Conservation (phyloP, 2,888 invertebrate genomes). For the Troides helena region DNA sequence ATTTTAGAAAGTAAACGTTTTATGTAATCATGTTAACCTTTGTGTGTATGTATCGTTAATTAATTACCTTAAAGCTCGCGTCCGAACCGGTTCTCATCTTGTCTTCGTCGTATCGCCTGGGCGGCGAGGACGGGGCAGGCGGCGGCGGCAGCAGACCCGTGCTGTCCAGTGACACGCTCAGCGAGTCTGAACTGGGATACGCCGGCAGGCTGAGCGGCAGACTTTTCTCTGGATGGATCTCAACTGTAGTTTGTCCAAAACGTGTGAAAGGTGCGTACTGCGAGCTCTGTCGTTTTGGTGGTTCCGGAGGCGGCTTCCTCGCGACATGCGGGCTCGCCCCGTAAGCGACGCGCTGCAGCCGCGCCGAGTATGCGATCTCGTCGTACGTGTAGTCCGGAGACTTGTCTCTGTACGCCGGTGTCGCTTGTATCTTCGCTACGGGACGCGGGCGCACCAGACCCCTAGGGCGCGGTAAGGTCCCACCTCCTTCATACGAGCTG, state of each 20-base stretch:
- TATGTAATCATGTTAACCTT: too few species aligned
- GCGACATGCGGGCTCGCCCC: slow-evolving; percentile 86
- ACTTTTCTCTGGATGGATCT: slow-evolving; percentile 80
- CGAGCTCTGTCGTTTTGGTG: slow-evolving; percentile 86
- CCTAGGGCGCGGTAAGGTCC: slow-evolving; percentile 92
- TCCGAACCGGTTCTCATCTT: slow-evolving; percentile 86
- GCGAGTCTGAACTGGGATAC: slow-evolving; percentile 83
- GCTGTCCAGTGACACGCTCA: slow-evolving; percentile 82
- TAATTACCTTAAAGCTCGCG: slow-evolving; percentile 88
- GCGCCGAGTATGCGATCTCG: slow-evolving; percentile 72
- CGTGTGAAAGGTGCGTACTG: slow-evolving; percentile 75
- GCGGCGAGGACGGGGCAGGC: slow-evolving; percentile 83
- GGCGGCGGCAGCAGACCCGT: slow-evolving; percentile 84
- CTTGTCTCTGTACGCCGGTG: slow-evolving; percentile 73
- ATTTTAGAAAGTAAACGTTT: too few species aligned
- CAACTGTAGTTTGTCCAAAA: slow-evolving; percentile 81
- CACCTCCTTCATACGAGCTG: slow-evolving; percentile 84
- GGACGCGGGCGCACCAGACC: slow-evolving; percentile 90
- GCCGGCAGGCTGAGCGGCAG: slow-evolving; percentile 82
- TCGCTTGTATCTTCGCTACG: slow-evolving; percentile 86
- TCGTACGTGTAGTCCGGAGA: slow-evolving; percentile 74
- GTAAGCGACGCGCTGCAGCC: slow-evolving; percentile 77
- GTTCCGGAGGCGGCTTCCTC: slow-evolving; percentile 90
- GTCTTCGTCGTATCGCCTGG: slow-evolving; percentile 69
- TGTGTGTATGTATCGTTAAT: not conserved